These are phyloP conservation scores for Chromis chromis DNA, from an alignment of 2,797 vertebrate genomes.

Conservation along the genomic window DNA sequence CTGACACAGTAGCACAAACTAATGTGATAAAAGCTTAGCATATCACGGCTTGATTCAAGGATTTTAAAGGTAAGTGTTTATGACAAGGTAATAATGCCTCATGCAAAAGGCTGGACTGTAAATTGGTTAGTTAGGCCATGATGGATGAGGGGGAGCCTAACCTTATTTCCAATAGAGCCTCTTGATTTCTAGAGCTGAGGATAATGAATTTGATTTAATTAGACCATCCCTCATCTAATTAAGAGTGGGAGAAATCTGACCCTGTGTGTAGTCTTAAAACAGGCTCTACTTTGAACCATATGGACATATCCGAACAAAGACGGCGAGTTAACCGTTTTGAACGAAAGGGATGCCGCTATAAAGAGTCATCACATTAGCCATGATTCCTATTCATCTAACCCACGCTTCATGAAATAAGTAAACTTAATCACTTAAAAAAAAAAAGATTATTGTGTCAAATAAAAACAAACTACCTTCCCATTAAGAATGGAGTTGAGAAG, in stretches of 20 bases:
- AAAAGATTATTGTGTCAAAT: constrained; percentile 66
- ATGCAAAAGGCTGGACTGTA: constrained; percentile 95
- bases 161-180: constrained; percentile 94
- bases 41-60: constrained; percentile 89
- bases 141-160: constrained; percentile 96
- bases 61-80: constrained; percentile 98
- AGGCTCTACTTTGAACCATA: constrained; percentile 48
- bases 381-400: constrained; percentile 31
- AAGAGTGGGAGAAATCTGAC: constrained; percentile 93
- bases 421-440: constrained; percentile 69
- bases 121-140: constrained; percentile 99
- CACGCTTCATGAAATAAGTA: constrained; percentile 61
- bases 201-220: constrained; percentile 99
- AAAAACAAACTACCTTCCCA: constrained; percentile 71
- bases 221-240: constrained; percentile 95
- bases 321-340: constrained; percentile 33
- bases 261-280: constrained; percentile 78
- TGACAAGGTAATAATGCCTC: constrained; percentile 99
- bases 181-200: constrained; percentile 97
- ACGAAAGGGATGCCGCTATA: constrained; percentile 22
- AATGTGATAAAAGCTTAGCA: constrained; percentile 99
- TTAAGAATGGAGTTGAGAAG: constrained; percentile 67
- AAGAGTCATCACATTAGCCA: constrained; percentile 33
- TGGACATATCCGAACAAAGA: constrained; percentile 48
- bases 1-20: constrained; percentile 96